These are phyloP conservation scores for Parazoanthus darwini DNA, from an alignment of 92 coral and sea anemone genomes.

Conservation along the genomic window DNA sequence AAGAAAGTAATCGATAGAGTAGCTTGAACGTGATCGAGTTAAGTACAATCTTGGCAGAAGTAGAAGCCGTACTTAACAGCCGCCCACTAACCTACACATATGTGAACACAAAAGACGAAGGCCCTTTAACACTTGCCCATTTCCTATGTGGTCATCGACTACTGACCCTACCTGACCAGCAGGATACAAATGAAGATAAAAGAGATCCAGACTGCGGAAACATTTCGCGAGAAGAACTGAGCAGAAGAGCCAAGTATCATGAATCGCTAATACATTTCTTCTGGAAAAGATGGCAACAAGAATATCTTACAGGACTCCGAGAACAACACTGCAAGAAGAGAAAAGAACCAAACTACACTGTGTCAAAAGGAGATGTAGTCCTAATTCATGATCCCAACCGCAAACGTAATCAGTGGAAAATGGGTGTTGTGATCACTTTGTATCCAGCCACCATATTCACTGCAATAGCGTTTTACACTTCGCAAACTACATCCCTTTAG, in stretches of 20 bases:
- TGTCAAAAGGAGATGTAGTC: constrained; percentile 47
- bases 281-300: constrained; percentile 10
- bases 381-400: constrained; percentile 44
- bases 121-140: constrained; percentile 7
- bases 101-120: constrained; percentile 14
- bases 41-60: neutral
- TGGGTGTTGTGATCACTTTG: constrained; percentile 36
- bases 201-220: neutral
- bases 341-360: neutral
- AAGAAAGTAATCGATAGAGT: constrained; percentile 55
- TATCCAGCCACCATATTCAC: constrained; percentile 14
- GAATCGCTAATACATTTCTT: constrained; percentile 1
- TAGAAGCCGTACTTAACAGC: constrained; percentile 10
- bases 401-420: constrained; percentile 36
- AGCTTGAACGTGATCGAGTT: constrained; percentile 49
- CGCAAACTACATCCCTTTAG: too few species aligned
- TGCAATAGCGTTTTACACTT: too few species aligned
- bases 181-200: neutral
- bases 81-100: constrained; percentile 31
- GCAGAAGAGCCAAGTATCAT: constrained; percentile 40
- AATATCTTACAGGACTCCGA: constrained; percentile 30
- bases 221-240: constrained; percentile 44
- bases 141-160: constrained; percentile 7
- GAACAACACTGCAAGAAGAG: constrained; percentile 19
- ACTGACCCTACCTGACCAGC: neutral